phyloP scores from a whole-genome alignment of 2,113 vertebrate genomes.

The Struthio camelus region DNA sequence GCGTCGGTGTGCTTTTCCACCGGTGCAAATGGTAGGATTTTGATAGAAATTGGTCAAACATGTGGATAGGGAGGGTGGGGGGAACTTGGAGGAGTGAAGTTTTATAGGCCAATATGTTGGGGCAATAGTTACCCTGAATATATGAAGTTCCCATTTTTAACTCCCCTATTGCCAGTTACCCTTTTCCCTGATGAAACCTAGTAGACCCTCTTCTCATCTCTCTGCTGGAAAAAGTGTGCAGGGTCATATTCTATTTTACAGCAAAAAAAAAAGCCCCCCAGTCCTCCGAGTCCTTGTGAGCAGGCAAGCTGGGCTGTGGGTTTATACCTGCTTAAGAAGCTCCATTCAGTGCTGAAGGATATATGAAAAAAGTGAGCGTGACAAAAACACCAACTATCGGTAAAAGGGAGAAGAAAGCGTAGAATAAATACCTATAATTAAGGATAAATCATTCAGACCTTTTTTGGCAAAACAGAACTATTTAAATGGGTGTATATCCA shows the following conservation, averaged over 20 bases:
- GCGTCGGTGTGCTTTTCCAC: too few relatives aligned
- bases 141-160: not conserved
- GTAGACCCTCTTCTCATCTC: fast-evolving
- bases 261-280: not conserved
- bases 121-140: fast-evolving
- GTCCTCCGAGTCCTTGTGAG: not conserved
- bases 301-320: not conserved
- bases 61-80: not conserved
- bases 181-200: not conserved
- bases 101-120: not conserved
- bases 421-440: not conserved
- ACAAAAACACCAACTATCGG: not conserved
- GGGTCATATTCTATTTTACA: not conserved
- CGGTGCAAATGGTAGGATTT: too few relatives aligned
- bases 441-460: not conserved
- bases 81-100: fast-evolving
- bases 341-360: not conserved
- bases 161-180: not conserved
- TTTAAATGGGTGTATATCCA: not conserved
- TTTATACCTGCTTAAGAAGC: not conserved
- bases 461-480: not conserved
- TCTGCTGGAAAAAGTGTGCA: too few relatives aligned
- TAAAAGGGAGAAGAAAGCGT: not conserved
- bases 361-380: not conserved
- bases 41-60: too few relatives aligned